Evolutionary conservation across 92 coral and sea anemone genomes (phyloP).

Genomic region (Isaurus tuberculatus): DNA sequence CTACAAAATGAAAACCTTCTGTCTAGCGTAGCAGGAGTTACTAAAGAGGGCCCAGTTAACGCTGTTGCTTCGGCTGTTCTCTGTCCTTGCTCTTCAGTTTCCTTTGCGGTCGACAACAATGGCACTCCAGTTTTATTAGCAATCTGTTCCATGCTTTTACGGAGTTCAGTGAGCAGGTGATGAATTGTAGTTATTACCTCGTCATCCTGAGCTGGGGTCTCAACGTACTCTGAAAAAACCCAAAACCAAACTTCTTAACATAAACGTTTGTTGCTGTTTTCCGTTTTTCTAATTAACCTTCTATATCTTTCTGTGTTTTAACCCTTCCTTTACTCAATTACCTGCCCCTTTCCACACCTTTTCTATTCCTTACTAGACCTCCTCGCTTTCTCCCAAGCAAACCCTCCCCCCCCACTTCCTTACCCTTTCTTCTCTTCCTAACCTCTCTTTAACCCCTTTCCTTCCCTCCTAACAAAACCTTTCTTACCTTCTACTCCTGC

Average conservation of each 20-base stretch:
- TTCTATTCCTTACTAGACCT: too few species aligned
- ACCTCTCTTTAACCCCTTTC: too few species aligned
- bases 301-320: too few species aligned
- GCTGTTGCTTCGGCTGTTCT: background rate
- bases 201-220: background rate
- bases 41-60: background rate
- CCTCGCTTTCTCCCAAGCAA: too few species aligned
- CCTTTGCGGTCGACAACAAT: background rate
- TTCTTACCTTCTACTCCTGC: too few species aligned
- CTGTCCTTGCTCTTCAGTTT: background rate
- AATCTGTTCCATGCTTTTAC: conserved; percentile 26
- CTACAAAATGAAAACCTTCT: background rate
- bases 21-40: background rate
- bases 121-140: background rate
- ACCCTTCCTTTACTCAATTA: too few species aligned
- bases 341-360: too few species aligned
- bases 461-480: too few species aligned
- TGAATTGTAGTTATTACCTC: background rate
- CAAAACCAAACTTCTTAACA: background rate
- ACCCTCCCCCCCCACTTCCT: too few species aligned
- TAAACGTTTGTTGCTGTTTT: too few species aligned
- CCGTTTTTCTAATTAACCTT: too few species aligned
- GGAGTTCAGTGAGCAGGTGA: conserved; percentile 12
- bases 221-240: conserved; percentile 12
- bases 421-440: too few species aligned